Base-by-base conservation (phyloP, 2,888 invertebrate species). In the Clostera curtula region DNA sequence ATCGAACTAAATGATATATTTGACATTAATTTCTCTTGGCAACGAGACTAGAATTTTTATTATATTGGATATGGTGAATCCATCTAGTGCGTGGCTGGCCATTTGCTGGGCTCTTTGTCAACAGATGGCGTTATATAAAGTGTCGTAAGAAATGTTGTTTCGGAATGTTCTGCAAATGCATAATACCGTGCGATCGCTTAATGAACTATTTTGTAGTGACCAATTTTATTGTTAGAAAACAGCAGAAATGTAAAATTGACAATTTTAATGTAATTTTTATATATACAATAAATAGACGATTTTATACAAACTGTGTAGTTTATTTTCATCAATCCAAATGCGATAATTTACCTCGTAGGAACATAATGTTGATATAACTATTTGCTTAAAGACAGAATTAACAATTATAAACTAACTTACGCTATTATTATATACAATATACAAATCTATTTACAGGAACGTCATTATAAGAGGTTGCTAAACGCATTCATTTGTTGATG, bases 251-350 rank as follows among this genome's bases (percentile, higher is more conserved):
- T 82, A 80, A 80, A 80, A 76, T 79, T 79, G 79, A 80, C 77
- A 79, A 82, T 80, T 82, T 79, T 77, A 80, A 82, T 79, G 83
- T 82, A 80, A 82, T 76, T 82, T 82, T 83, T 83, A 79, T 83
- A n/a, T n/a, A 80, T 82, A 83, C 82, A 84, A 79, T 82, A 80
- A 85, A 84, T 83, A 82, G 79, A 79, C 68, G 67, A 66, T 82
- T 83, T 82, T 84, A 72, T 84, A 82, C 71, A 77, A 76, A 75
- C 59, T 48, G 47, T 53, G 43, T 49, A 62, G 67, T 75, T 70
- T 57, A 54, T 53, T 62, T 56, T 52, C 51, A 43, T 60, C 52
- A 53, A 56, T 59, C 51, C 51, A 51, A 49, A 49, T 38, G 36
- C 41, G 34, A 37, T 36, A 36, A 44, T 43, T 44, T 49, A 43